Evolutionary conservation across 2,888 invertebrate genomes (phyloP), one percentile per base, ranked within the genome.

Genomic region (Drosophila rellima): DNA sequence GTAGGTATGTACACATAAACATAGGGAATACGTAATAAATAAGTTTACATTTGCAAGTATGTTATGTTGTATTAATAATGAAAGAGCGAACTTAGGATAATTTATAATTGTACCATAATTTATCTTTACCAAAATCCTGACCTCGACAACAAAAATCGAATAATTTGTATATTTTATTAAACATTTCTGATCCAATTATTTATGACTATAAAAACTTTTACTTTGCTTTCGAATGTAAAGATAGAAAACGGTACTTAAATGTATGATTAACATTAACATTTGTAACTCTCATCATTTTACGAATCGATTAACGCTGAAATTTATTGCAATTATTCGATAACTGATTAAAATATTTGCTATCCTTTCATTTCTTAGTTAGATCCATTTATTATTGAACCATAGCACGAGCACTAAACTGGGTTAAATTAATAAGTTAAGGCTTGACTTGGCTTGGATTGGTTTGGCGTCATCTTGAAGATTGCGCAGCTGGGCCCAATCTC

Each of bases 371-470:
- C 8, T 18, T 20, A 33, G 47, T 15, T 47, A 8, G 18, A 29
- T 26, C 5, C 47, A 45, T 65, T 71, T 57, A 10, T 70, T 70
- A 74, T 80, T 69, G 54, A 64, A 55, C 76, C 63, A 66, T 62
- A 48, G 73, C 70, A 80, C 66, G 74, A 72, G 68, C 57, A 42
- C 20, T 23, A 71, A 82, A 82, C 56, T 88, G 61, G 88, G 85
- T 70, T 82, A 74, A 65, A 67, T 82, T 85, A 79, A 82, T 79
- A 84, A 65, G 65, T 68, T 67, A 50, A 69, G 62, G 62, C 35
- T 51, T 17, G 20, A 31, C 17, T 40, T 44, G 37, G 39, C 13
- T 42, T 48, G 11, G 7, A 20, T 48, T 29, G 48, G 26, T 40
- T 70, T 57, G 65, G 65, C 77, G 54, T 66, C 80, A 75, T 78